These are phyloP conservation scores for Campaea margaritaria DNA, from an alignment of 2,888 invertebrate species.

Conservation along the genomic window DNA sequence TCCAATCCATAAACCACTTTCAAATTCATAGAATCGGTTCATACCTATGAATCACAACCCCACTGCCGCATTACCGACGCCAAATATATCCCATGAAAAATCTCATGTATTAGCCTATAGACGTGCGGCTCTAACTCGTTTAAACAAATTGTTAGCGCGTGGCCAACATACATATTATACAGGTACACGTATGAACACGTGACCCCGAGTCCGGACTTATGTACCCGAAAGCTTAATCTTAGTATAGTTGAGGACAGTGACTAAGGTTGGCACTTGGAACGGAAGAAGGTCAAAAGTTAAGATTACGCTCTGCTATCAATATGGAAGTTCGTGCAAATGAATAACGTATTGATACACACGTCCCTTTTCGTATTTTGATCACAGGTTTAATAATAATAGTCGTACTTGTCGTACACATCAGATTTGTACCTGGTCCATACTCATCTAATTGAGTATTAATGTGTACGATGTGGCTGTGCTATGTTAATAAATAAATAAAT, in stretches of 20 bases:
- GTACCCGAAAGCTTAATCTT: slow-evolving; percentile 43
- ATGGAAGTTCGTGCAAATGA: no score
- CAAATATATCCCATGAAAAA: slow-evolving; percentile 37
- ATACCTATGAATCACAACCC: slow-evolving; percentile 24
- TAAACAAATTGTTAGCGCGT: slow-evolving; percentile 48
- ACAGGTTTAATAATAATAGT: no score
- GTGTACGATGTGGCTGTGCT: no score
- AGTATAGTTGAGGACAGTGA: slow-evolving; percentile 14
- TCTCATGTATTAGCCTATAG: slow-evolving; percentile 41
- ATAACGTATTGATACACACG: no score
- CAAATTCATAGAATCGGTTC: slow-evolving; percentile 18
- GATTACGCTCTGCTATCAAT: no score
- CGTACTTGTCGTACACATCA: no score
- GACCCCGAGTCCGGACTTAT: slow-evolving; percentile 28
- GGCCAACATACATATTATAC: slow-evolving; percentile 35
- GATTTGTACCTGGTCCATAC: no score
- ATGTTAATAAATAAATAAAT: no score
- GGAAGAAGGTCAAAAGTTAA: no score
- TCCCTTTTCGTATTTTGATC: no score
- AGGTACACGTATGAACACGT: slow-evolving; percentile 37
- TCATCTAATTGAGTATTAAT: no score
- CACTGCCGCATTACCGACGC: slow-evolving; percentile 26
- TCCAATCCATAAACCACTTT: slow-evolving; percentile 15
- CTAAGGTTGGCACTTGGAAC: neutral
- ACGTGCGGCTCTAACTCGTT: slow-evolving; percentile 40